Evolutionary conservation across 1,140 invertebrate species (phyloP).

Genomic region (Procambarus clarkii): DNA sequence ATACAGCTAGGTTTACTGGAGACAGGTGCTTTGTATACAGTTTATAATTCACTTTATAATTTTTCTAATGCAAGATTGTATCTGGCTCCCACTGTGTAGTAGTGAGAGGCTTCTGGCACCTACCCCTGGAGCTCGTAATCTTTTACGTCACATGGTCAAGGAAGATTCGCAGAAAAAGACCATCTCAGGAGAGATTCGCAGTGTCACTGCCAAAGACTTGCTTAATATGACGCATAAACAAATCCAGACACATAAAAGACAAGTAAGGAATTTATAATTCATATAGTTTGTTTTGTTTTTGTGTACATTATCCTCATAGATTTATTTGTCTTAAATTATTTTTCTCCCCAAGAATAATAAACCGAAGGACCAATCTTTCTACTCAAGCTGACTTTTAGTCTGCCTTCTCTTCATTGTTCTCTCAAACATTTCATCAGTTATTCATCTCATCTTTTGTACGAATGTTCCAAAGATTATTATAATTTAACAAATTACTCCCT

Average conservation of each 20-base stretch:
- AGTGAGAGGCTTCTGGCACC: conserved; percentile 71
- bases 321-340: not conserved
- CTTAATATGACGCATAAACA: conserved; percentile 57
- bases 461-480: not conserved
- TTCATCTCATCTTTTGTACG: too few relatives aligned
- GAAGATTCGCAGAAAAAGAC: conserved; percentile 43
- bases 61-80: not conserved
- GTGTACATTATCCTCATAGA: too few relatives aligned
- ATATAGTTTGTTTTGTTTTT: not conserved
- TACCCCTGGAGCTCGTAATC: conserved; percentile 70
- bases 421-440: not conserved
- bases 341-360: not conserved
- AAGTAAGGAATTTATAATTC: conserved; percentile 30
- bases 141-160: conserved; percentile 64
- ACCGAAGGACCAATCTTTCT: too few relatives aligned
- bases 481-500: not conserved
- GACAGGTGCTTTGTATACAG: conserved; percentile 35
- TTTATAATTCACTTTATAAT: not conserved
- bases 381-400: not conserved
- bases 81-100: conserved; percentile 11
- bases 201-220: conserved; percentile 63
- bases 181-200: conserved; percentile 20
- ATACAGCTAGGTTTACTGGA: too few relatives aligned
- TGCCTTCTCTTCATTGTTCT: not conserved
- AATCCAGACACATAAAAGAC: conserved; percentile 41